A percentile compares a stretch with the other conserved stretches of the same genome.
Conservation (phyloP, 2,113 vertebrate genomes). For the Microtus ochrogaster region DNA sequence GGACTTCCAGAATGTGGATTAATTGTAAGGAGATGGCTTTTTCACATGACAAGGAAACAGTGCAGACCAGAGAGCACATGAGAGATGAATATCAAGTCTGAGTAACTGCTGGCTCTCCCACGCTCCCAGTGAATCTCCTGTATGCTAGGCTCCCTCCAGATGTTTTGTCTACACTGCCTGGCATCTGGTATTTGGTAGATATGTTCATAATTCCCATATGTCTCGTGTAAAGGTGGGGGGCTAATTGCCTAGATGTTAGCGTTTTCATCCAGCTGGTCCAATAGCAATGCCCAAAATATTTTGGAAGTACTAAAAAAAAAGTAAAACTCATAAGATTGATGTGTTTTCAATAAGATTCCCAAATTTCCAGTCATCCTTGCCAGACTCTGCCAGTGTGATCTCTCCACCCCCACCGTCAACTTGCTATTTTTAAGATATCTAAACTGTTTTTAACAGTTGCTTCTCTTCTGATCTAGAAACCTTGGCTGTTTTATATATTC, state of each 20-base stretch:
- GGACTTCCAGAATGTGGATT: not conserved
- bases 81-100: not conserved
- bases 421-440: constrained; percentile 4
- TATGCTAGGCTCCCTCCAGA: not conserved
- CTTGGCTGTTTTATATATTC: not conserved
- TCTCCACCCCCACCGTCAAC: not conserved
- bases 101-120: not conserved
- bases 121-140: not conserved
- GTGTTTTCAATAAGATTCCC: not conserved
- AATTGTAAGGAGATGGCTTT: not conserved
- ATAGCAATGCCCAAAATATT: constrained; percentile 21
- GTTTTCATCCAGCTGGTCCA: constrained; percentile 16
- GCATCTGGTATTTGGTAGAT: constrained; percentile 32
- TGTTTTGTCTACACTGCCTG: not conserved
- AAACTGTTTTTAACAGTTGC: not conserved
- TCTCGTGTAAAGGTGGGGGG: not conserved
- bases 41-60: not conserved
- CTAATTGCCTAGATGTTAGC: constrained; percentile 41
- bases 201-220: constrained; percentile 10
- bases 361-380: not conserved
- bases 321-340: constrained; percentile 2
- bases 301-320: constrained; percentile 18
- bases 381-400: not conserved
- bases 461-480: not conserved
- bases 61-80: not conserved